These are phyloP conservation scores for Lycophotia porphyrea DNA, from an alignment of 2,888 invertebrate genomes.

Conservation along the genomic window DNA sequence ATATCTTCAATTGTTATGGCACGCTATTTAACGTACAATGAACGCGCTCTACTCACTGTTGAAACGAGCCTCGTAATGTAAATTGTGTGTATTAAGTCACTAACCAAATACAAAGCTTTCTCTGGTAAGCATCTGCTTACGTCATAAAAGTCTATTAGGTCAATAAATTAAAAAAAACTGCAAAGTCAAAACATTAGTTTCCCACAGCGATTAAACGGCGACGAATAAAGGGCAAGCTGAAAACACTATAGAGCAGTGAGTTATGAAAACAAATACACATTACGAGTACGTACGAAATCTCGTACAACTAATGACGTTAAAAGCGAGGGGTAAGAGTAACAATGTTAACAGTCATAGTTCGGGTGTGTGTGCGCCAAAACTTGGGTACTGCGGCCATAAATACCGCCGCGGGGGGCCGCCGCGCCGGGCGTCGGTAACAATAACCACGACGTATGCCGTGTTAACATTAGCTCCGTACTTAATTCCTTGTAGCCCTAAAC, in stretches of 20 bases:
- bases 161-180: constrained; percentile 79
- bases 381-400: constrained; percentile 87
- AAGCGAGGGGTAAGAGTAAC: constrained; percentile 88
- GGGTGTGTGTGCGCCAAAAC: constrained; percentile 88
- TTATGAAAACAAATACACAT: constrained; percentile 89
- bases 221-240: constrained; percentile 81
- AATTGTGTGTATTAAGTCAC: constrained; percentile 57
- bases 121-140: constrained; percentile 70
- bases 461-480: constrained; percentile 89
- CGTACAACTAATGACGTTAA: constrained; percentile 89
- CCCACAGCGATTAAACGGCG: constrained; percentile 87
- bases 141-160: constrained; percentile 77
- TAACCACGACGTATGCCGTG: constrained; percentile 88
- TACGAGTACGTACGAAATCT: constrained; percentile 87
- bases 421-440: constrained; percentile 78
- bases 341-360: constrained; percentile 88
- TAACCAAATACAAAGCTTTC: constrained; percentile 54
- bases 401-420: constrained; percentile 84
- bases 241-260: constrained; percentile 81
- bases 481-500: constrained; percentile 89
- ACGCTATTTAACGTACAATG: constrained; percentile 72
- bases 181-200: constrained; percentile 82
- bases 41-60: constrained; percentile 61
- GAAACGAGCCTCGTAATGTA: constrained; percentile 62
- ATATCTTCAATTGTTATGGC: constrained; percentile 72